These are phyloP conservation scores for Catostomus latipinnis DNA, from an alignment of 2,797 vertebrate genomes.

Conservation along the genomic window DNA sequence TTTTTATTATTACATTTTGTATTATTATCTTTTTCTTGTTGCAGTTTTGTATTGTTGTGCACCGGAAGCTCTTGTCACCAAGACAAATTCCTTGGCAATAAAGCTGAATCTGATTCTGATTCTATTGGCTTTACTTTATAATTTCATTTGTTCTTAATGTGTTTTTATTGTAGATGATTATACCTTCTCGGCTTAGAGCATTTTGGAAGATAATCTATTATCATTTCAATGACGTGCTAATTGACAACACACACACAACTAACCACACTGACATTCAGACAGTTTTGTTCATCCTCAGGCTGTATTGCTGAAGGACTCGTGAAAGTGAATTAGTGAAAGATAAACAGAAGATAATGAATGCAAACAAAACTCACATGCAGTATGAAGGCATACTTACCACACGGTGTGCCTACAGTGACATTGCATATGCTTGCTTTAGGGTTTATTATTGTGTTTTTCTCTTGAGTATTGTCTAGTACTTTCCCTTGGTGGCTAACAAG, in stretches of 20 bases:
- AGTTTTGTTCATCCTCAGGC: conserved; percentile 35
- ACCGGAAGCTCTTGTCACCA: too few relatives aligned
- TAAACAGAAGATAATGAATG: conserved; percentile 54
- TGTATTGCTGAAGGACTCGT: conserved; percentile 71
- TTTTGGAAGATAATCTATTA: conserved; percentile 76
- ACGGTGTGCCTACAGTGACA: neutral
- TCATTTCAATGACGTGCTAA: conserved; percentile 73
- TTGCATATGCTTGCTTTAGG: conserved; percentile 2
- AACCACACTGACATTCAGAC: conserved; percentile 56
- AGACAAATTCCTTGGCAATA: too few relatives aligned
- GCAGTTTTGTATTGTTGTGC: too few relatives aligned
- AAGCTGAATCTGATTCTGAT: too few relatives aligned
- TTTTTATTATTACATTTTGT: too few relatives aligned
- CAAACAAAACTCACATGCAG: conserved; percentile 31
- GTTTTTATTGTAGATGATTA: conserved; percentile 67
- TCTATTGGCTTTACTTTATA: neutral
- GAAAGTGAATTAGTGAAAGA: conserved; percentile 67
- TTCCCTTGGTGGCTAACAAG: too few relatives aligned
- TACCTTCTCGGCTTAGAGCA: conserved; percentile 63
- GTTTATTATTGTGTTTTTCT: conserved; percentile 23
- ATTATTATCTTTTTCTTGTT: too few relatives aligned
- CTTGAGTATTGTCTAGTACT: neutral
- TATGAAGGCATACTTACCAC: neutral
- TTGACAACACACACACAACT: conserved; percentile 73
- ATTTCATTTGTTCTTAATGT: conserved; percentile 47